phyloP scores from a whole-genome alignment of 1,140 invertebrate genomes.

The Globodera rostochiensis region DNA sequence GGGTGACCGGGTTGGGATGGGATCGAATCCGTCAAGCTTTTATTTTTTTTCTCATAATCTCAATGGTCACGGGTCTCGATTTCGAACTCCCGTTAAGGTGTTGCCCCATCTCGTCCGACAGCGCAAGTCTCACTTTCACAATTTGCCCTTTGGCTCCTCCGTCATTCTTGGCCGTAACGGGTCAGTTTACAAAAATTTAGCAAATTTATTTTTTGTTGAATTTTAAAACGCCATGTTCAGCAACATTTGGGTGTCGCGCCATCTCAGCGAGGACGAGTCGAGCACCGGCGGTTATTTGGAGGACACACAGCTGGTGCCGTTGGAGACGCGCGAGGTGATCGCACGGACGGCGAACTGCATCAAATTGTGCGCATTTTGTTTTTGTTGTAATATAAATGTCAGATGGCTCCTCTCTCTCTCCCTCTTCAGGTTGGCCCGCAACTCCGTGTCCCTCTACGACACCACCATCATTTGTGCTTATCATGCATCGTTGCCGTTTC shows the following conservation, averaged over 20 bases:
- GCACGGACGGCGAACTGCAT: constrained; percentile 86
- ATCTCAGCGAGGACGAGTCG: constrained; percentile 71
- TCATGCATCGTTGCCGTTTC: constrained; percentile 83
- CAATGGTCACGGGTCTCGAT: too few species aligned
- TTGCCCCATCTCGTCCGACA: constrained; percentile 88
- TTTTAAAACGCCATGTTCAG: background rate
- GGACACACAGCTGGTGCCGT: constrained; percentile 69
- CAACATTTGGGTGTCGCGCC: constrained; percentile 76
- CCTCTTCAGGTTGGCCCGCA: constrained; percentile 72
- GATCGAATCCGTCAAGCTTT: too few species aligned
- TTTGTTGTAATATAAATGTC: background rate
- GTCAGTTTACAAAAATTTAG: constrained; percentile 75
- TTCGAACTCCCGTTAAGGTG: constrained; percentile 68
- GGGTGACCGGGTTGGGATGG: background rate
- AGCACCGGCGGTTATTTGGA: constrained; percentile 79
- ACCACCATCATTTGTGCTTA: constrained; percentile 87
- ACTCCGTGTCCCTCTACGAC: constrained; percentile 85
- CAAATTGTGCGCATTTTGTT: constrained; percentile 69
- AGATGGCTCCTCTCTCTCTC: background rate
- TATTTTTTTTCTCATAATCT: too few species aligned
- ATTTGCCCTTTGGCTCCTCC: constrained; percentile 83
- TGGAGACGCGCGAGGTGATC: constrained; percentile 79
- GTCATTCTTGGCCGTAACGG: constrained; percentile 91
- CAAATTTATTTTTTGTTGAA: background rate
- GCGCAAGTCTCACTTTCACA: constrained; percentile 93